Evolutionary conservation across 2,113 vertebrate species (phyloP), one percentile per base, ranked within the genome.

Genomic region (Toxotes jaculatrix): DNA sequence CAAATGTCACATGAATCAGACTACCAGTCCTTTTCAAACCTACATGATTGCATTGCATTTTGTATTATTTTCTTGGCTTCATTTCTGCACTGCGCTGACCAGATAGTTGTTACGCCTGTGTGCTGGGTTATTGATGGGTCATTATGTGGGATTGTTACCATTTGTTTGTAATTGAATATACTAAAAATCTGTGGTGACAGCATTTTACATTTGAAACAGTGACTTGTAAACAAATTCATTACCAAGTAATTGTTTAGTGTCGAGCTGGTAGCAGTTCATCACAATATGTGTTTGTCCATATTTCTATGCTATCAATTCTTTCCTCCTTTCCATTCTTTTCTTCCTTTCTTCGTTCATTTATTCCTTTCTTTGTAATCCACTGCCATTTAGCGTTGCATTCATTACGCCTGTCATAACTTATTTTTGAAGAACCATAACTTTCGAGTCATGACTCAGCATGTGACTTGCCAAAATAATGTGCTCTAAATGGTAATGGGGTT

Each of bases 401-500:
- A 66, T 80, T 34, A 77, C 10, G 17, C 40, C 32, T 34, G 53
- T 74, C 63, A 80, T 47, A 4, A 55, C 49, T 23, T 34, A 40
- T 21, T 55, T 77, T 53, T 49, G 23, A 77, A 74, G 53, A 74
- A 61, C 4, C 57, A 11, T 19, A 68, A 72, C 65, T 45, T 84
- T 34, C 57, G 43, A 75, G 45, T 75, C 56, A 45, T 34, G 17
- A 69, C 36, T 81, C 70, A 53, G 32, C 47, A 19, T 79, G 62
- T 88, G 72, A 79, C 63, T 42, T 45, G 23, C 45, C 72, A 56
- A 61, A 78, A 79, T 40, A 53, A 79, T 61, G 53, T 49, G 65
- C 61, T 82, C 65, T 65, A 76, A 86, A 80, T 80, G 85, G 74
- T 76, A 84, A 80, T 56, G 42, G 65, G 56, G 60, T 86, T 87